Evolutionary conservation across 2,113 vertebrate species (phyloP), one percentile per base, ranked within the genome.

Genomic region (Mastomys coucha): DNA sequence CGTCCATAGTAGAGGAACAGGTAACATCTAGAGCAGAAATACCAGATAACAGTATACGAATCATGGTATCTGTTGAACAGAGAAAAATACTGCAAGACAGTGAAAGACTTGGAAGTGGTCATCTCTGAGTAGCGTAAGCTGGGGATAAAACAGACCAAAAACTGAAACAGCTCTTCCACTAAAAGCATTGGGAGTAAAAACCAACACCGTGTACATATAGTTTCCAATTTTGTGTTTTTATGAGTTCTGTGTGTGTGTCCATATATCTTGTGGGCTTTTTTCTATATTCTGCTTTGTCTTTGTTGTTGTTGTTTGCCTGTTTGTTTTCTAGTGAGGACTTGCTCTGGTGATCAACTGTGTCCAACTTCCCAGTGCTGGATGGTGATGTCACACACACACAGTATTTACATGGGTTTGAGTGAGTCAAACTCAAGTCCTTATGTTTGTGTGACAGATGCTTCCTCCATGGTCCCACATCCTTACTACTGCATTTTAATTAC

Each of bases 1-100:
- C 84, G 69, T 93, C 82, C 94, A 96, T 60, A 72, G 84, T 0
- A 91, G 56, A 78, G 22, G 70, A 85, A 56, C 2, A 88, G 22
- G 80, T 49, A 88, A 94, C 89, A 76, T 69, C 56, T 88, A 76
- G 84, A 93, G n/a, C 33, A 42, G 28, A 88, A 81, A 45, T 86
- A 72, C 28, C 14, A 81, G 7, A 17, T 51, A 93, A 91, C 5
- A 81, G 42, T 42, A 49, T 51, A 93, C 82, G 28, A 80, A 85
- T 53, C 45, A 91, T 26, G 31, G 72, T 90, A 94, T 69, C 75
- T 96, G 31, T 31, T 76, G 93, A 92, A 88, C 7, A 84, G 45
- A 93, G 36, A 56, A 17, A 85, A 36, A 72, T 28, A 39, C 26
- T 36, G 45, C 17, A 33, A 81, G 80, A 89, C 4, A 28, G 17